phyloP scores from a whole-genome alignment of 2,888 invertebrate genomes.

The Zygaena filipendulae region DNA sequence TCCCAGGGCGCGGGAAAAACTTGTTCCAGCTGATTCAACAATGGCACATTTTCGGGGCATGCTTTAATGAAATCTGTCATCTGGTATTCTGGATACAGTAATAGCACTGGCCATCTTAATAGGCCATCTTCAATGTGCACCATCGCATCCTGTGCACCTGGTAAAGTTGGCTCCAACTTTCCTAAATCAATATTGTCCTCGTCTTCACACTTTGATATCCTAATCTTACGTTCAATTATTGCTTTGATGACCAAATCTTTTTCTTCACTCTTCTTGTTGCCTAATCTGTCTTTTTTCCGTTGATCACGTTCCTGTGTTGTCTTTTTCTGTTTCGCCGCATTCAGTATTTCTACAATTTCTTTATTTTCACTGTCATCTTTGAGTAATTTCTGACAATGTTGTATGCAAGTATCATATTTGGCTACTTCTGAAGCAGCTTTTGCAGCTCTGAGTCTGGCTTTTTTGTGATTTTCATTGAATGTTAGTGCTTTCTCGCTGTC shows the following conservation, averaged over 20 bases:
- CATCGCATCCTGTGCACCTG: conserved; percentile 71
- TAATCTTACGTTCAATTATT: conserved; percentile 54
- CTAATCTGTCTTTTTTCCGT: conserved; percentile 57
- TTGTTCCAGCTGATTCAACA: conserved; percentile 51
- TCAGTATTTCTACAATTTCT: conserved; percentile 39
- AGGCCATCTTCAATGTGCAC: conserved; percentile 71
- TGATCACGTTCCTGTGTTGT: conserved; percentile 61
- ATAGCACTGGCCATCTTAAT: conserved; percentile 88
- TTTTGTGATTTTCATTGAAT: conserved; percentile 79
- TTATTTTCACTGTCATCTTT: conserved; percentile 64
- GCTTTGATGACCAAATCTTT: conserved; percentile 44
- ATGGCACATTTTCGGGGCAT: conserved; percentile 78
- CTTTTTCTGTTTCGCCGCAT: conserved; percentile 55
- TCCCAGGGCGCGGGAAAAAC: conserved; percentile 84
- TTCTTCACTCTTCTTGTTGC: conserved; percentile 47
- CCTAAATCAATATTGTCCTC: conserved; percentile 56
- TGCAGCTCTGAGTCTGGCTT: conserved; percentile 81
- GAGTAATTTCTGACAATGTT: conserved; percentile 77
- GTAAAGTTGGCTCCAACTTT: conserved; percentile 72
- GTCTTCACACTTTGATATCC: conserved; percentile 62
- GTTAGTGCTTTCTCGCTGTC: conserved; percentile 85
- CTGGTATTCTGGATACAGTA: conserved; percentile 89
- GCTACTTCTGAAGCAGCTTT: conserved; percentile 75
- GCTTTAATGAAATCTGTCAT: conserved; percentile 88
- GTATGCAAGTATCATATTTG: conserved; percentile 76